These are phyloP conservation scores for Diabrotica undecimpunctata DNA, from an alignment of 1,140 invertebrate genomes.

Conservation along the genomic window DNA sequence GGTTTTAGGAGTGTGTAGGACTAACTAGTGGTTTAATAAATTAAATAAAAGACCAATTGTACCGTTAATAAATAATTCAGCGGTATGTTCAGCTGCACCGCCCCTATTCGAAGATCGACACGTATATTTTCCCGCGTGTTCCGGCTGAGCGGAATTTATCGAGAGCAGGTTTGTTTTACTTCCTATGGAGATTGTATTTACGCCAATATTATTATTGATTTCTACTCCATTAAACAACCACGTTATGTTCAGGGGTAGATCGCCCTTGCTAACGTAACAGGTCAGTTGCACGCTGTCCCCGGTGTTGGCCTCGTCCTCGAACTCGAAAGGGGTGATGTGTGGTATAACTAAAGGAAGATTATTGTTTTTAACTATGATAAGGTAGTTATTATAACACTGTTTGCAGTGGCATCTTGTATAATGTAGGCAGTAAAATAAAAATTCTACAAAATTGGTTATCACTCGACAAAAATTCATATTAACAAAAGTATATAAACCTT, in stretches of 20 bases:
- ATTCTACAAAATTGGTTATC: too few relatives aligned
- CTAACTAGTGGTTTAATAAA: too few relatives aligned
- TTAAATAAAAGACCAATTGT: neutral
- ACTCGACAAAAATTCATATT: too few relatives aligned
- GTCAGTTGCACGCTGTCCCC: slow-evolving; percentile 59
- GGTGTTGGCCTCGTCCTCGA: slow-evolving; percentile 61
- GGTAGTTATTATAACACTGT: too few relatives aligned
- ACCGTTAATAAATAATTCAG: slow-evolving; percentile 71
- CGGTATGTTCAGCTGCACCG: slow-evolving; percentile 65
- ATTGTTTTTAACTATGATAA: too few relatives aligned
- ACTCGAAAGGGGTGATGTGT: slow-evolving; percentile 62
- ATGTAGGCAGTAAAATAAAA: too few relatives aligned
- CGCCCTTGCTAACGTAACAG: slow-evolving; percentile 65
- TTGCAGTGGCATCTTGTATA: too few relatives aligned
- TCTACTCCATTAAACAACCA: slow-evolving; percentile 50
- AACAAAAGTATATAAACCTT: too few relatives aligned
- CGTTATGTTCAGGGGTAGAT: slow-evolving; percentile 59
- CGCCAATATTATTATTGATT: slow-evolving; percentile 58
- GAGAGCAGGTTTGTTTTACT: slow-evolving; percentile 72
- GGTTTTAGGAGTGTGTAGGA: too few relatives aligned
- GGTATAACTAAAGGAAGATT: slow-evolving; percentile 40
- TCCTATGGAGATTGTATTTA: slow-evolving; percentile 69
- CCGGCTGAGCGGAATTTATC: slow-evolving; percentile 69
- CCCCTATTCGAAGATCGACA: slow-evolving; percentile 73
- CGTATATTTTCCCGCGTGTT: slow-evolving; percentile 76